These are phyloP conservation scores for Hermodice carunculata DNA, from an alignment of 2,888 invertebrate genomes.

Conservation along the genomic window DNA sequence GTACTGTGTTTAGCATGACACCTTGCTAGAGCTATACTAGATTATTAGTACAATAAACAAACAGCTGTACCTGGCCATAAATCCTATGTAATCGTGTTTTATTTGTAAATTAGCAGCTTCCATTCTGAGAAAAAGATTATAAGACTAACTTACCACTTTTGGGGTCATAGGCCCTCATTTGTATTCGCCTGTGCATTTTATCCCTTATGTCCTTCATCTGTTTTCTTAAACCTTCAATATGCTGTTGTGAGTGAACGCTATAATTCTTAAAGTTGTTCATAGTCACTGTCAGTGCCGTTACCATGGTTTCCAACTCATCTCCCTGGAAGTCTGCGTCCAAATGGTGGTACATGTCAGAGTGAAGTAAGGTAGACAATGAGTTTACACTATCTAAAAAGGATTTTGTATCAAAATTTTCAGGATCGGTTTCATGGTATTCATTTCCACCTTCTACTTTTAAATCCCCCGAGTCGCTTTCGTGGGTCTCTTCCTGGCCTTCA, in stretches of 20 bases:
- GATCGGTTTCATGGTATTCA: conserved; percentile 7
- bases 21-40: too few relatives aligned
- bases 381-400: conserved; percentile 16
- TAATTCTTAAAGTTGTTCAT: conserved; percentile 26
- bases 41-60: too few relatives aligned
- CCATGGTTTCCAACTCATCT: conserved; percentile 23
- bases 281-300: conserved; percentile 15
- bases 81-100: too few relatives aligned
- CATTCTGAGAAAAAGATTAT: too few relatives aligned
- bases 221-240: conserved; percentile 23
- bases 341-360: conserved; percentile 3
- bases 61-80: too few relatives aligned
- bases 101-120: too few relatives aligned
- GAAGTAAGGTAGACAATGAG: conserved; percentile 6
- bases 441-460: not conserved
- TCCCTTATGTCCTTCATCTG: conserved; percentile 31
- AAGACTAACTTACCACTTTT: conserved; percentile 21
- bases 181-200: conserved; percentile 25
- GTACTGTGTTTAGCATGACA: too few relatives aligned
- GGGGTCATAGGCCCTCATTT: conserved; percentile 16
- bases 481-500: too few relatives aligned
- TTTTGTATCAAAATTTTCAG: conserved; percentile 30
- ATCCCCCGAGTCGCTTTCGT: not conserved
- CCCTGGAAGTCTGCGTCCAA: conserved; percentile 21
- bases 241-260: conserved; percentile 13